phyloP scores from a whole-genome alignment of 2,888 invertebrate genomes.

The Acrobasis suavella region DNA sequence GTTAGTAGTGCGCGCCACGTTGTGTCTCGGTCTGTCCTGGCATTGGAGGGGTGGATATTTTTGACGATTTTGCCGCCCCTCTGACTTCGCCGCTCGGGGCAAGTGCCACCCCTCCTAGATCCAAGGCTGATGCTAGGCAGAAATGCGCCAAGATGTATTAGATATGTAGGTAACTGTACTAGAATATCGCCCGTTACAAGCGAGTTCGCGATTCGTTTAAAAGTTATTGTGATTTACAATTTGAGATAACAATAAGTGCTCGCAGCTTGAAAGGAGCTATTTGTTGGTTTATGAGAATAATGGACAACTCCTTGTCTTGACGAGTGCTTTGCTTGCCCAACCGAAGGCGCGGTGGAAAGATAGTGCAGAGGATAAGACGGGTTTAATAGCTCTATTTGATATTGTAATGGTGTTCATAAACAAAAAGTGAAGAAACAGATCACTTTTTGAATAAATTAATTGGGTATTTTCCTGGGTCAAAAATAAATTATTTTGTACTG shows the following conservation, averaged over 20 bases:
- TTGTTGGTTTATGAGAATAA: constrained; percentile 10
- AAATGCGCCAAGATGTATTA: no score
- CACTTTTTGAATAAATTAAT: no score
- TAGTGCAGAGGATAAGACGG: constrained; percentile 3
- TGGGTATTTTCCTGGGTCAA: no score
- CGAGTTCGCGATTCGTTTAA: neutral
- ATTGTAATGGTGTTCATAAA: constrained; percentile 22
- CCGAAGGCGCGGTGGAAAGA: neutral
- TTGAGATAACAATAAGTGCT: constrained; percentile 56
- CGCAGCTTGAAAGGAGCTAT: constrained; percentile 1
- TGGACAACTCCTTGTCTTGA: constrained; percentile 17
- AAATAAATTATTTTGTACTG: no score
- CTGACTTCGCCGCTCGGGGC: no score
- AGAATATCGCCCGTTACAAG: neutral
- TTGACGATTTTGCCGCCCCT: no score
- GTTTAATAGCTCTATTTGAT: constrained; percentile 15
- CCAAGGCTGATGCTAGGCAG: no score
- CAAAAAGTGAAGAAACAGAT: no score
- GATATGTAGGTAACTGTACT: neutral
- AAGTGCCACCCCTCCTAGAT: no score
- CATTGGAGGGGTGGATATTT: no score
- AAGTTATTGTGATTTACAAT: constrained; percentile 16
- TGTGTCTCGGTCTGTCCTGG: no score
- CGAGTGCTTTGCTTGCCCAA: constrained; percentile 2
- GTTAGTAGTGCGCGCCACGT: no score